These are phyloP conservation scores for Aegypius monachus DNA, from an alignment of 2,113 vertebrate species.

Conservation along the genomic window DNA sequence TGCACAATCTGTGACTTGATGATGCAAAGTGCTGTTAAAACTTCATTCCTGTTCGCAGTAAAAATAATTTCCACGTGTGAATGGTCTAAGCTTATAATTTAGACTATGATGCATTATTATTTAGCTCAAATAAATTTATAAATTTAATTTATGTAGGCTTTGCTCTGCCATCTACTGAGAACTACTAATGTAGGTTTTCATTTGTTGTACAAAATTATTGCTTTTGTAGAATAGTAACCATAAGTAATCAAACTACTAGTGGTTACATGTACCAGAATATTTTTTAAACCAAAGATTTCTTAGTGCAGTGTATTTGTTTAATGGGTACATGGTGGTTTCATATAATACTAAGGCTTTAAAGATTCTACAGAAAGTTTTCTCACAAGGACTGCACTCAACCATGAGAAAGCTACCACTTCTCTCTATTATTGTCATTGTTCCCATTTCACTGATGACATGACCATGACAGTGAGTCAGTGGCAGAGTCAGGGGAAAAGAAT, in stretches of 20 bases:
- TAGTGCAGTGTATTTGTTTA: background rate
- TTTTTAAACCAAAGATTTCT: background rate
- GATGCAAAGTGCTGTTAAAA: background rate
- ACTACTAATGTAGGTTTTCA: background rate
- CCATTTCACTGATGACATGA: background rate
- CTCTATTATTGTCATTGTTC: background rate
- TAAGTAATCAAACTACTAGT: background rate
- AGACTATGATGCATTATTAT: background rate
- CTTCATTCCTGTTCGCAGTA: background rate
- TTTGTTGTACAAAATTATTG: background rate
- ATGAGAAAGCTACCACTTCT: background rate
- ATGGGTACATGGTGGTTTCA: background rate
- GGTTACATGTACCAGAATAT: rapidly evolving
- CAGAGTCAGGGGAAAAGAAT: background rate
- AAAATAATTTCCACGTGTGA: background rate
- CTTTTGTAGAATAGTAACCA: background rate
- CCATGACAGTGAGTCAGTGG: background rate
- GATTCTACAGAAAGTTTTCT: background rate
- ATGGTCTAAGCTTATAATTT: background rate
- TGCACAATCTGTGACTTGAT: background rate
- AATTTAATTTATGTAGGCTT: background rate
- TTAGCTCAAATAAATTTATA: background rate
- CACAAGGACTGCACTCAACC: background rate
- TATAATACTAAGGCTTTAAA: background rate
- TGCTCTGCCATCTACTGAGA: background rate